Percentiles rank a stretch among this genome's conserved stretches.
These are phyloP conservation scores for Neocrepidodera transversa DNA, from an alignment of 2,888 invertebrate species.

Conservation along the genomic window DNA sequence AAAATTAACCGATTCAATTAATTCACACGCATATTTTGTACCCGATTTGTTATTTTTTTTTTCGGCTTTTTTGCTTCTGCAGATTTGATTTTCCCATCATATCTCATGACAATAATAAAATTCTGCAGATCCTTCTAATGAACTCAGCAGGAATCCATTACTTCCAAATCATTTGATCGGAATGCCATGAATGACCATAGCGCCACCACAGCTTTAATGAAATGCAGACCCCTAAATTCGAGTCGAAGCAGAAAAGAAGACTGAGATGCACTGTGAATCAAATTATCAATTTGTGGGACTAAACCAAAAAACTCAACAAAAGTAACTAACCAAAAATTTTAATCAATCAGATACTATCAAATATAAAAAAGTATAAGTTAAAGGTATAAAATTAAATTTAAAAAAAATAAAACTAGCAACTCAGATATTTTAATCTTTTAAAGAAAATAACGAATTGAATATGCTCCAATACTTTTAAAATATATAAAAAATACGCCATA, in stretches of 20 bases:
- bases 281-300: too few species aligned
- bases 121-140: conserved; percentile 5
- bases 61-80: neutral
- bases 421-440: too few species aligned
- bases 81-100: conserved; percentile 7
- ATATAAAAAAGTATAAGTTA: neutral
- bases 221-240: conserved; percentile 17
- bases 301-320: too few species aligned
- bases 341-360: neutral
- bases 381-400: too few species aligned
- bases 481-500: too few species aligned
- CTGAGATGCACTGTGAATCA: neutral
- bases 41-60: neutral
- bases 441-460: too few species aligned
- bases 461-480: too few species aligned
- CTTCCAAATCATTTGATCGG: conserved; percentile 28
- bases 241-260: neutral
- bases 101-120: neutral
- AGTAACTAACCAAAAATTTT: neutral
- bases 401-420: too few species aligned
- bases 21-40: neutral
- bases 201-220: conserved; percentile 16
- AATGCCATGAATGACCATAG: conserved; percentile 24
- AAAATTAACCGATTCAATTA: too few species aligned
- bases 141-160: conserved; percentile 26